These are phyloP conservation scores for Pangasianodon gigas DNA, from an alignment of 2,113 vertebrate species.

Conservation along the genomic window DNA sequence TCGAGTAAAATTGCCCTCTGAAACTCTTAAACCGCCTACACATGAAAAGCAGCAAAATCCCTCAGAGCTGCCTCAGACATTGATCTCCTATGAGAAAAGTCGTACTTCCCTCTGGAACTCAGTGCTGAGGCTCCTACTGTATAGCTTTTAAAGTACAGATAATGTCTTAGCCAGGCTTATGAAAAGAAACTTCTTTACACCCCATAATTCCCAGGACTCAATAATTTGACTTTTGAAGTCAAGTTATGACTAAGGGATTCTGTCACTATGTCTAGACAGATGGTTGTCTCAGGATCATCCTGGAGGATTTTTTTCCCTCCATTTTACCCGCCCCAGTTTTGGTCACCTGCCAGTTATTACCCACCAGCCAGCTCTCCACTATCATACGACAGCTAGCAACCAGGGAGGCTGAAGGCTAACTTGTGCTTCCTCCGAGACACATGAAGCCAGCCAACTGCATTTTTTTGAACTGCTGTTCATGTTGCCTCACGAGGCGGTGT, in stretches of 20 bases:
- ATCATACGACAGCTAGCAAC: background rate
- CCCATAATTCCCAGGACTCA: background rate
- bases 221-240: background rate
- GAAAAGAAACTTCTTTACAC: background rate
- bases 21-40: constrained; percentile 15
- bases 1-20: constrained; percentile 31
- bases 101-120: background rate
- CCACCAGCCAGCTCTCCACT: background rate
- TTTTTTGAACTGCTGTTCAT: background rate
- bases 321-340: background rate
- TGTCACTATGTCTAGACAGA: background rate
- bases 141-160: background rate
- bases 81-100: background rate
- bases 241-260: background rate
- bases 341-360: background rate
- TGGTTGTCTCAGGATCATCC: background rate
- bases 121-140: background rate
- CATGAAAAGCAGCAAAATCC: constrained; percentile 21
- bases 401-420: background rate
- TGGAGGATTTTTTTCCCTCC: background rate
- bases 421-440: background rate
- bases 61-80: background rate
- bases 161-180: background rate
- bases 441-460: background rate
- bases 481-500: background rate